Conservation (phyloP, 2,888 invertebrate species). For the Aproaerema taeniolella region DNA sequence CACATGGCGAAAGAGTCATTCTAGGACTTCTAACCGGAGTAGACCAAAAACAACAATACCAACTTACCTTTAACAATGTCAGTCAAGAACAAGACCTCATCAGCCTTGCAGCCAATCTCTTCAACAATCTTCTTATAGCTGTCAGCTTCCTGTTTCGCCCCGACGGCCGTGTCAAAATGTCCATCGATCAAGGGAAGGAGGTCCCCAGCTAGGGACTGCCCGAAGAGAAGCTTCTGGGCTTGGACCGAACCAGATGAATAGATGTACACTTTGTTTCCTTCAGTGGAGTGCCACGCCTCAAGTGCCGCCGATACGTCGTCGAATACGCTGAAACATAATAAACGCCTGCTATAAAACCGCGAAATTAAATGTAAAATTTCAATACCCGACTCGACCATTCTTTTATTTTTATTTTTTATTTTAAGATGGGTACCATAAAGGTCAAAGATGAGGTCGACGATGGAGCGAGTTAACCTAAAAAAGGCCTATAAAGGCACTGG, state of each 20-base stretch:
- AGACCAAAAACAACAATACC: too few species aligned
- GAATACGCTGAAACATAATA: constrained; percentile 85
- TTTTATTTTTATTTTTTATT: too few species aligned
- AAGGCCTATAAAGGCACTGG: too few species aligned
- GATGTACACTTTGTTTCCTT: constrained; percentile 84
- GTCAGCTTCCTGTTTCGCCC: constrained; percentile 84
- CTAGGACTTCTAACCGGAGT: too few species aligned
- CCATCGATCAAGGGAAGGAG: constrained; percentile 83
- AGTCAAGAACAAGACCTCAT: constrained; percentile 90
- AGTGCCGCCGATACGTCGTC: constrained; percentile 89
- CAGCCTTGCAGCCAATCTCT: constrained; percentile 79
- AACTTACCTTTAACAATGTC: constrained; percentile 87
- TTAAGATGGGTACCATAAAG: too few species aligned
- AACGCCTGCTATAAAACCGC: too few species aligned
- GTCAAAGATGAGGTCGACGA: too few species aligned
- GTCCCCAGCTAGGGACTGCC: constrained; percentile 86
- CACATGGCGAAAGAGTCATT: too few species aligned
- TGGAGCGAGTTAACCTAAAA: too few species aligned
- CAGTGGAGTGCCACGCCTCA: constrained; percentile 82
- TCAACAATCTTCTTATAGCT: constrained; percentile 89
- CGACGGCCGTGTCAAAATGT: constrained; percentile 92
- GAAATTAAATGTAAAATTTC: too few species aligned
- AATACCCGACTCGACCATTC: too few species aligned
- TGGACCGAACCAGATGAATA: constrained; percentile 95
- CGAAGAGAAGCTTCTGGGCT: constrained; percentile 93